Base-by-base conservation (phyloP, 2,888 invertebrate genomes). In the Drosophila differens region DNA sequence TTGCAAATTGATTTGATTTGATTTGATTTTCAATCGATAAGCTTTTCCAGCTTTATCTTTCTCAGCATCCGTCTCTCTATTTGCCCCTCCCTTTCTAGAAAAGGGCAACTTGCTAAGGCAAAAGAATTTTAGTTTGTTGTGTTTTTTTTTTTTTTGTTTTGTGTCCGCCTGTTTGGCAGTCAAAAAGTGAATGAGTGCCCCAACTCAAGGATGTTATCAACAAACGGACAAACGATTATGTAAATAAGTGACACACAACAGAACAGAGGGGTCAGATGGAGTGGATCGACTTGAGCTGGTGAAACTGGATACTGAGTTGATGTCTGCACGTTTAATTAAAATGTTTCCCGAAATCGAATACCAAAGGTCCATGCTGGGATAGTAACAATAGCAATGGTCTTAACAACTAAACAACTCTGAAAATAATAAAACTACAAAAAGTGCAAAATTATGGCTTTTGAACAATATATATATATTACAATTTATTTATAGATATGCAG, bases 1-100 rank as follows among this genome's bases (percentile, higher is more conserved):
- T 79, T 75, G 85, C 89, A 85, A 85, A 85, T 85, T 85, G 89
- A 85, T 85, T 85, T 85, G 89, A 89, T 89, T 89, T 89, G 85
- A 86, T 85, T 85, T 87, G 84, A 85, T 85, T 85, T 86, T 74
- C 84, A 81, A 84, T 83, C 89, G 89, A 85, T 85, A 85, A 85
- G 89, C 86, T 70, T 57, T 64, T 52, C 58, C 55, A 63, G 39
- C 55, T 47, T 30, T 62, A 22, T 28, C 39, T n/a, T 10, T 47
- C 44, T 22, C 32, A 12, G 2, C 16, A 35, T n/a, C 51, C 12
- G 30, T 9, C 35, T 12, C 16, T 33, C 41, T 25, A 41, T n/a
- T 2, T 41, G 9, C 33, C 7, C n/a, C 16, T 22, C 44, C 10
- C 1, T 51, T 19, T 39, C 22, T 16, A n/a, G 19, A 52, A 69